phyloP scores from a whole-genome alignment of 2,797 vertebrate genomes.

The Pangasius macronema region DNA sequence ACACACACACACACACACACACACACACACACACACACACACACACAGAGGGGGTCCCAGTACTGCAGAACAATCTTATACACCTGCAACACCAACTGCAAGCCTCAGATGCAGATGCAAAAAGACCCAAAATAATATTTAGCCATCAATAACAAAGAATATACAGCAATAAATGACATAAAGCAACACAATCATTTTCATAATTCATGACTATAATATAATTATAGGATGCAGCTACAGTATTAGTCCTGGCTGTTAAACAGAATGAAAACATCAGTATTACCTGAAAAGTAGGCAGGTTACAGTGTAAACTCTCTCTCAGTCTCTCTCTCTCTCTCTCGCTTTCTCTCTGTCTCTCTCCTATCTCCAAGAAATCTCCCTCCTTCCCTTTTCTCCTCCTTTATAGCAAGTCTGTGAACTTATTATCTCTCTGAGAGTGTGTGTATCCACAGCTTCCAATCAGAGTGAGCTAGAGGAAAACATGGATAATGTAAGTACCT shows the following conservation, averaged over 20 bases:
- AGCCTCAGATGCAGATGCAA: constrained; percentile 29
- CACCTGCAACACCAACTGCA: not conserved
- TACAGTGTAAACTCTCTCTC: not conserved
- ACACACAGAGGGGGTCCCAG: constrained; percentile 9
- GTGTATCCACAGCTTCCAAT: not conserved
- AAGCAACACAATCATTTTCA: not conserved
- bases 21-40: not conserved
- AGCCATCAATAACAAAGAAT: not conserved
- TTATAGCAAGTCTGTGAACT: not conserved
- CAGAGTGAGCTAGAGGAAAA: constrained; percentile 6
- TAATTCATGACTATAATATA: not conserved
- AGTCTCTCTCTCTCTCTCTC: not conserved
- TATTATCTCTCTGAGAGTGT: not conserved
- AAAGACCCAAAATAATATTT: not conserved
- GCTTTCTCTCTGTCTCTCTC: not conserved
- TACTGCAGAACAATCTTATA: constrained; percentile 1
- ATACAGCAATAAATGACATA: not conserved
- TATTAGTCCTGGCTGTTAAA: not conserved
- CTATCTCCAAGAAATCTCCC: not conserved
- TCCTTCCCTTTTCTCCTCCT: not conserved
- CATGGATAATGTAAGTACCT: not conserved
- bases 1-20: constrained; percentile 23
- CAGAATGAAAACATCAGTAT: not conserved
- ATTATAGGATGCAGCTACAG: not conserved
- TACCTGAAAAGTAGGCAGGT: not conserved